Evolutionary conservation across 1,140 invertebrate genomes (phyloP), one percentile per base, ranked within the genome.

Genomic region (Euborellia annulipes): DNA sequence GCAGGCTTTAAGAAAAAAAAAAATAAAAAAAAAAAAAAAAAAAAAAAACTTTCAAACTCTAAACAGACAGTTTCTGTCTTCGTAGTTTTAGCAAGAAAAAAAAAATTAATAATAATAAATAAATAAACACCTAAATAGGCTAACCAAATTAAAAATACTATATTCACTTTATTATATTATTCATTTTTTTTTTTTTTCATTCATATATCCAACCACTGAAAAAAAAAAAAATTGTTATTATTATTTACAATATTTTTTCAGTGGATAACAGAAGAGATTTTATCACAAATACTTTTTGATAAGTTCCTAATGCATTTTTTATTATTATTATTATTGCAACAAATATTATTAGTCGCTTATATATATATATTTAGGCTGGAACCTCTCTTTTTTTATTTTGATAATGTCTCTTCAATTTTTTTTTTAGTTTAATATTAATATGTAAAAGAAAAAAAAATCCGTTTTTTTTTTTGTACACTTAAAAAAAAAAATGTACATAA

Each of bases 161-260:
- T 27, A 36, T 36, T 36, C 17, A 17, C 42, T 19, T 36, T 17
- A 27, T 32, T 17, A 17, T 27, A 20, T 27, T 36, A 45, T 47
- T 32, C 40, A 44, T 46, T 27, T 30, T 43, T 49, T 37, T 41
- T 39, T 43, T 43, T 39, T 38, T 38, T 47, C 46, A 46, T 43
- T 32, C 44, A 32, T 32, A 36, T 49, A 49, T 45, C 50, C 46
- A 52, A 52, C 47, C 50, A 52, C 36, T 46, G 49, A 47, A 43
- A 23, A 43, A 30, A 23, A 41, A 41, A 17, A 11, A 19, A 18
- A 42, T 40, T 13, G 17, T 17, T 20, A 23, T 41, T 9, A 41
- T 16, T 23, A 13, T 43, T 19, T 20, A 23, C 19, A 32, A 43
- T 48, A 27, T 21, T 21, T 47, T 43, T 38, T 32, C 41, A 43